phyloP scores from a whole-genome alignment of 2,113 vertebrate genomes.

The Sylvietta virens region DNA sequence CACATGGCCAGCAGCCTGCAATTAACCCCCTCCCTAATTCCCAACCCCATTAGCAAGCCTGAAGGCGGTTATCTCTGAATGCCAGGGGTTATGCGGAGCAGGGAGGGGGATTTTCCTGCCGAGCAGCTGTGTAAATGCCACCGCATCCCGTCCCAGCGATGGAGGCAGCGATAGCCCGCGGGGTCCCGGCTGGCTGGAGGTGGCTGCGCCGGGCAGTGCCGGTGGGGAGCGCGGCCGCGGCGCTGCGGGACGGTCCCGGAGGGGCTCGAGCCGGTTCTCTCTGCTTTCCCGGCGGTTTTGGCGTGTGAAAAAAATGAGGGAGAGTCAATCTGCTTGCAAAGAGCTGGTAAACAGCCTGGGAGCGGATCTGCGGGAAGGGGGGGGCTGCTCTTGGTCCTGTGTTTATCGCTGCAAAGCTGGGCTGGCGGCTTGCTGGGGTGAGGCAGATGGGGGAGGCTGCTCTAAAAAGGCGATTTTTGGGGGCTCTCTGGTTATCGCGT shows the following conservation, averaged over 20 bases:
- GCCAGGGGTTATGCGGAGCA: background rate
- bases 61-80: background rate
- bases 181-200: background rate
- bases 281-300: background rate
- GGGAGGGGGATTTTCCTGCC: background rate
- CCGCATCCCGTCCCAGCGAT: rapidly evolving
- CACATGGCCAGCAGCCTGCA: background rate
- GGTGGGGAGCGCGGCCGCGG: background rate
- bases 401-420: background rate
- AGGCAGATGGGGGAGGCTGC: background rate
- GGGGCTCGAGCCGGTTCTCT: background rate
- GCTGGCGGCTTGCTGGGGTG: background rate
- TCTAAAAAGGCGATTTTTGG: background rate
- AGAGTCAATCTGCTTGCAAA: background rate
- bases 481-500: background rate
- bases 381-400: background rate
- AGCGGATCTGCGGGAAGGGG: background rate
- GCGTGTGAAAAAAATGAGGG: background rate
- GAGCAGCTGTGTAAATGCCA: slow-evolving; percentile 1
- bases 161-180: background rate
- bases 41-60: background rate
- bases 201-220: background rate
- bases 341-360: background rate
- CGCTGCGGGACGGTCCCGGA: background rate
- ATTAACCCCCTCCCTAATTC: background rate